phyloP scores from a whole-genome alignment of 2,797 vertebrate species.

The Hylomyscus alleni region DNA sequence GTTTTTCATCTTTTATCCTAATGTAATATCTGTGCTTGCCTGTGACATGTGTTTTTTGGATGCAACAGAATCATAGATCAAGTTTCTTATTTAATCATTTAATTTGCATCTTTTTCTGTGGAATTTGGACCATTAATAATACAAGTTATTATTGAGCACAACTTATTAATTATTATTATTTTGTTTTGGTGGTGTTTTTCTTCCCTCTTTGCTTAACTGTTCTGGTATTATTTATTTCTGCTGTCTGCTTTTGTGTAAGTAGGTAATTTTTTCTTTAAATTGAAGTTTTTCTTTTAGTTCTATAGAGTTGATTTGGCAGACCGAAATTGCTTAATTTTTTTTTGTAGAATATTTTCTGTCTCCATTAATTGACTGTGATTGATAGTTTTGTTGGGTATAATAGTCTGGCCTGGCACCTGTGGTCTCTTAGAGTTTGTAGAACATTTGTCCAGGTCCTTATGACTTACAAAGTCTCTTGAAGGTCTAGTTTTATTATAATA shows the following conservation, averaged over 20 bases:
- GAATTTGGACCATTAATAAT: neutral
- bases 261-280: neutral
- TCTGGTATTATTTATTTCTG: neutral
- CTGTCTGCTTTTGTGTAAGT: neutral
- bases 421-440: neutral
- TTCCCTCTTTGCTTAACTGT: neutral
- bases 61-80: neutral
- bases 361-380: neutral
- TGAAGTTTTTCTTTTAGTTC: neutral
- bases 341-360: neutral
- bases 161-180: neutral
- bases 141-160: neutral
- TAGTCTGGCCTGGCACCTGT: neutral
- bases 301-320: neutral
- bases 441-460: too few relatives aligned
- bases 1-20: neutral
- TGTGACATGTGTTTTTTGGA: neutral
- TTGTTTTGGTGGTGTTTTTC: neutral
- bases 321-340: neutral
- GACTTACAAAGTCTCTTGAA: neutral
- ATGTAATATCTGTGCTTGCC: neutral
- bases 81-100: neutral
- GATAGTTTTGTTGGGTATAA: neutral
- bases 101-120: neutral
- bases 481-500: neutral